A percentile compares a stretch with the other conserved stretches of the same genome.
These are phyloP conservation scores for Xenopus borealis DNA, from an alignment of 2,113 vertebrate genomes.

Conservation along the genomic window DNA sequence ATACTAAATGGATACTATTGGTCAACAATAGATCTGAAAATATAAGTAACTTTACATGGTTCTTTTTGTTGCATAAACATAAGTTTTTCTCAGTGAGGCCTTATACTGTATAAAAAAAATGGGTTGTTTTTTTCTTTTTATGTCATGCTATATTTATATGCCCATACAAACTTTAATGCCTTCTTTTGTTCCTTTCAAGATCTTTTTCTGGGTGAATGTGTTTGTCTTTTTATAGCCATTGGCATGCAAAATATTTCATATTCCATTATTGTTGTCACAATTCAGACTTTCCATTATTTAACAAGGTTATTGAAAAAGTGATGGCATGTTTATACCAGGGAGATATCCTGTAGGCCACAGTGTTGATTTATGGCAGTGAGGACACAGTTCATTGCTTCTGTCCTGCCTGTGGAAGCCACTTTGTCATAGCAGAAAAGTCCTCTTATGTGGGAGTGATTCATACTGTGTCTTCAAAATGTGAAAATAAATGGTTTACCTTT, in stretches of 20 bases:
- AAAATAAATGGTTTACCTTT: conserved; percentile 74
- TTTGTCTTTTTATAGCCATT: conserved; percentile 63
- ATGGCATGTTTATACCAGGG: conserved; percentile 73
- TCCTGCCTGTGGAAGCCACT: conserved; percentile 58
- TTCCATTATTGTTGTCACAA: conserved; percentile 79
- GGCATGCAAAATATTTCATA: conserved; percentile 72
- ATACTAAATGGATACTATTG: too few relatives aligned
- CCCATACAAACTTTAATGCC: too few relatives aligned
- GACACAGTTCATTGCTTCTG: conserved; percentile 70
- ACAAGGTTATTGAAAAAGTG: conserved; percentile 68
- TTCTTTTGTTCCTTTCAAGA: too few relatives aligned
- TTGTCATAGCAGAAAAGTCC: conserved; percentile 65
- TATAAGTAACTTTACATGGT: too few relatives aligned
- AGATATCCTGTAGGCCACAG: conserved; percentile 65
- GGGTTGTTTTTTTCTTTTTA: too few relatives aligned
- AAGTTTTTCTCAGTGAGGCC: too few relatives aligned
- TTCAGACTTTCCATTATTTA: conserved; percentile 81
- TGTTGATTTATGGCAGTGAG: conserved; percentile 67
- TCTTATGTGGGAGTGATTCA: conserved; percentile 61
- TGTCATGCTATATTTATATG: too few relatives aligned
- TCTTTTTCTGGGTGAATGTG: too few relatives aligned
- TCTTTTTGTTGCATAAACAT: too few relatives aligned
- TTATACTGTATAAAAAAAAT: too few relatives aligned
- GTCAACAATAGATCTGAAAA: too few relatives aligned
- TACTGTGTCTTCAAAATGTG: conserved; percentile 59